A percentile compares a stretch with the other conserved stretches of the same genome.
phyloP scores from a whole-genome alignment of 2,797 vertebrate genomes.

The Peromyscus eremicus region DNA sequence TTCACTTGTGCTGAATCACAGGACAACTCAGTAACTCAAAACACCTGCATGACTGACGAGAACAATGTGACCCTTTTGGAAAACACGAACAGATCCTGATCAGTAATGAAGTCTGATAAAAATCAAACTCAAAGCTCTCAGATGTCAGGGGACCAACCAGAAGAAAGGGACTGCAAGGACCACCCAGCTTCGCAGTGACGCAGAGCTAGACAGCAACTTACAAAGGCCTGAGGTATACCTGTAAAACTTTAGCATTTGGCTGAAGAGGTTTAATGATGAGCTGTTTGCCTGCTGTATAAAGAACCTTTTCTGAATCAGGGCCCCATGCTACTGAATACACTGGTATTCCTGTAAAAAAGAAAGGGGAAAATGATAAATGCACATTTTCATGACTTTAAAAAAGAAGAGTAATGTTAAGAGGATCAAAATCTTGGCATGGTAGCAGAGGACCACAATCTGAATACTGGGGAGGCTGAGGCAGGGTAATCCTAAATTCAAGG shows the following conservation, averaged over 20 bases:
- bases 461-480: neutral
- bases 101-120: conserved; percentile 44
- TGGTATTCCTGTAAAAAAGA: conserved; percentile 90
- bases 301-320: conserved; percentile 96
- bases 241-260: conserved; percentile 94
- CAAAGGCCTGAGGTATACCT: conserved; percentile 89
- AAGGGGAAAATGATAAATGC: conserved; percentile 31
- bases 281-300: conserved; percentile 96
- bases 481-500: neutral
- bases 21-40: conserved; percentile 39
- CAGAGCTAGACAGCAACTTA: neutral
- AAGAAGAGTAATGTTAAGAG: conserved; percentile 16
- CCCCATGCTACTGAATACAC: conserved; percentile 98
- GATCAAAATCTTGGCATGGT: neutral
- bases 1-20: conserved; percentile 32
- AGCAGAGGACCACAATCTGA: neutral
- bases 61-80: neutral
- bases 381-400: conserved; percentile 8
- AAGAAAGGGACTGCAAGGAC: conserved; percentile 20
- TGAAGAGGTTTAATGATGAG: conserved; percentile 97
- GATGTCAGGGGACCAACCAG: conserved; percentile 34
- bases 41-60: conserved; percentile 20
- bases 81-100: conserved; percentile 38
- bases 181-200: conserved; percentile 1
- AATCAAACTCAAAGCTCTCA: conserved; percentile 12